Conservation (phyloP, 2,888 invertebrate genomes). For the Apamea anceps region DNA sequence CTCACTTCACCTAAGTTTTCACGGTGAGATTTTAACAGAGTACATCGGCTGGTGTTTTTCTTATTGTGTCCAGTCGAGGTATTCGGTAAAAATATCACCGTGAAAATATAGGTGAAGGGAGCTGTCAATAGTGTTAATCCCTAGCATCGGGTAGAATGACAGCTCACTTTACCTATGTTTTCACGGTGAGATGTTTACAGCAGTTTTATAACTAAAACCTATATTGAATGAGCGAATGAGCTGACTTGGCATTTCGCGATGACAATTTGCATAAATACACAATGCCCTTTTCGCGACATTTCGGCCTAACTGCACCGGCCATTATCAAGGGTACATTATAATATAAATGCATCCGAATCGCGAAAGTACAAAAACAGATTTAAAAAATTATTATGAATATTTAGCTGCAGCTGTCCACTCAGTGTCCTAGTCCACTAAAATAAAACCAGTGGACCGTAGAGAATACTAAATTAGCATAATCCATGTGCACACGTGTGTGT, state of each 20-base stretch:
- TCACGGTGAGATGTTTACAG: not conserved
- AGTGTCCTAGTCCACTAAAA: constrained; percentile 51
- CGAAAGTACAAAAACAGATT: not conserved
- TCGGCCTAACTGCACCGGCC: not conserved
- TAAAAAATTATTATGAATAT: constrained; percentile 19
- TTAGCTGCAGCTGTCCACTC: constrained; percentile 45
- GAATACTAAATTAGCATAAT: constrained; percentile 79
- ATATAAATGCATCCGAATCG: not conserved
- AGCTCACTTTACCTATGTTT: not conserved
- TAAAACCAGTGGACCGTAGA: constrained; percentile 66
- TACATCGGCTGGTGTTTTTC: not conserved
- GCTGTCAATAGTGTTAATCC: not conserved
- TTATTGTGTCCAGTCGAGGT: not conserved
- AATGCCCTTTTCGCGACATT: not conserved
- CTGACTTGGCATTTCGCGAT: not conserved
- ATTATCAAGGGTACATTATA: not conserved
- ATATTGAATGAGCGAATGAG: no score
- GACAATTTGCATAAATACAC: not conserved
- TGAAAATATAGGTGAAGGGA: not conserved
- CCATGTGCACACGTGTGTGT: constrained; percentile 75
- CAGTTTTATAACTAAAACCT: not conserved
- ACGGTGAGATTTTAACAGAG: not conserved
- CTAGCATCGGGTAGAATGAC: not conserved
- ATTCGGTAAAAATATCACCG: not conserved
- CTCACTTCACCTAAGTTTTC: not conserved